These are phyloP conservation scores for Echinometra lucunter DNA, from an alignment of 53 echinoderm and acorn worm genomes.

Conservation along the genomic window DNA sequence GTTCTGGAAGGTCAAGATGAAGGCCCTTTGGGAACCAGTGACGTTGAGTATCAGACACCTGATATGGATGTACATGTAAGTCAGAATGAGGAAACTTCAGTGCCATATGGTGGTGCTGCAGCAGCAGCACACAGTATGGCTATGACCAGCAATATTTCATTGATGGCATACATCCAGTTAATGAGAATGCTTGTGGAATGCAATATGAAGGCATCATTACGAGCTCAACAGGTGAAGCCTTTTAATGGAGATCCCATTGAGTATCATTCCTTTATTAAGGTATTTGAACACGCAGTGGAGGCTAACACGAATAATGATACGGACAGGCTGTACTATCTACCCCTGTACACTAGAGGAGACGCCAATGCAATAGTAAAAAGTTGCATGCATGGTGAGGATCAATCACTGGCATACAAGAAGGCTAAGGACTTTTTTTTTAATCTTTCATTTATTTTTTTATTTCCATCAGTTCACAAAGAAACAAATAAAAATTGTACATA, in stretches of 20 bases:
- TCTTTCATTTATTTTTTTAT: too few relatives aligned
- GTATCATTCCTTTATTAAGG: not conserved
- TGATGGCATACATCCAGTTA: not conserved
- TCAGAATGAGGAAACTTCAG: too few relatives aligned
- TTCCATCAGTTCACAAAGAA: too few relatives aligned
- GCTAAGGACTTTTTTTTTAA: constrained; percentile 34
- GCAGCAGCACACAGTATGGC: too few relatives aligned
- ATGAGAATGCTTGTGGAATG: not conserved
- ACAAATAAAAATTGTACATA: too few relatives aligned
- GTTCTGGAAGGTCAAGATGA: too few relatives aligned
- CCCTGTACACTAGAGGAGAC: constrained; percentile 78
- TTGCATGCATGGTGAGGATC: constrained; percentile 49
- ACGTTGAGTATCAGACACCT: too few relatives aligned
- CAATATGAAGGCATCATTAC: not conserved
- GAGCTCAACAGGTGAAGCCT: not conserved
- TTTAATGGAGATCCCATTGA: not conserved
- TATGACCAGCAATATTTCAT: too few relatives aligned
- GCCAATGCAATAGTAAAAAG: constrained; percentile 73
- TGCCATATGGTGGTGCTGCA: too few relatives aligned
- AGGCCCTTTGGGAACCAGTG: too few relatives aligned
- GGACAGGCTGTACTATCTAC: constrained; percentile 72
- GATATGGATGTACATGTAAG: too few relatives aligned
- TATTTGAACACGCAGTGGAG: not conserved
- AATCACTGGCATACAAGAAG: constrained; percentile 37
- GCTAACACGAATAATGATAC: not conserved